Evolutionary conservation across 2,888 invertebrate genomes (phyloP), one percentile per base, ranked within the genome.

Genomic region (Watsonalla cultraria): DNA sequence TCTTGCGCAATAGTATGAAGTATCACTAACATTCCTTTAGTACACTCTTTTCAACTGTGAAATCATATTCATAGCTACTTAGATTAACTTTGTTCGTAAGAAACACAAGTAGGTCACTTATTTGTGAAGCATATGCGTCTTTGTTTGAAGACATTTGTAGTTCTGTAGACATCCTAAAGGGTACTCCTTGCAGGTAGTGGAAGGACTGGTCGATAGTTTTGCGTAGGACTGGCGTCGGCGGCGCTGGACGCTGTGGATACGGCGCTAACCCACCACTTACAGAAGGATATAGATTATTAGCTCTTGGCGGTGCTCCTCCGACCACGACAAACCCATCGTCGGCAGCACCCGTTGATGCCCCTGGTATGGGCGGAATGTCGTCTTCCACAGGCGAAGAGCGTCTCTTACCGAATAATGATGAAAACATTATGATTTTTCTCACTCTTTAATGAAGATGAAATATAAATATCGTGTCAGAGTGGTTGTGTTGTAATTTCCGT

Each of bases 111-210:
- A 92, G 80, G 63, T 92, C 92, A 51, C 85, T 83, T 14, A 92
- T 81, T 75, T 92, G 87, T 0, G 90, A 82, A 9, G 91, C 83
- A 53, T 91, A 83, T 0, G 85, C 69, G 54, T 92, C 91, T 61
- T 90, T 89, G 62, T 87, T 90, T 8, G 84, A 67, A 7, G 80
- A 83, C 73, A 86, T 79, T 65, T 90, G 83, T 7, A 93, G 74
- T 49, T 89, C 86, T 57, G 84, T 84, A 2, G 87, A 87, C 59
- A 93, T 66, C 14, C 86, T 76, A 62, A 93, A 93, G 0, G 93
- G 93, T 0, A 93, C 92, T 42, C 90, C 91, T 65, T 87, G 91
- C 7, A 93, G 72, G 59, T 92, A 92, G 70, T 90, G 87, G 58
- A 90, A 88, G 5, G 76, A 73, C 5, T 74, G 79, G 45, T 89